Base-by-base conservation (phyloP, 1,140 invertebrate species). In the Atta cephalotes region DNA sequence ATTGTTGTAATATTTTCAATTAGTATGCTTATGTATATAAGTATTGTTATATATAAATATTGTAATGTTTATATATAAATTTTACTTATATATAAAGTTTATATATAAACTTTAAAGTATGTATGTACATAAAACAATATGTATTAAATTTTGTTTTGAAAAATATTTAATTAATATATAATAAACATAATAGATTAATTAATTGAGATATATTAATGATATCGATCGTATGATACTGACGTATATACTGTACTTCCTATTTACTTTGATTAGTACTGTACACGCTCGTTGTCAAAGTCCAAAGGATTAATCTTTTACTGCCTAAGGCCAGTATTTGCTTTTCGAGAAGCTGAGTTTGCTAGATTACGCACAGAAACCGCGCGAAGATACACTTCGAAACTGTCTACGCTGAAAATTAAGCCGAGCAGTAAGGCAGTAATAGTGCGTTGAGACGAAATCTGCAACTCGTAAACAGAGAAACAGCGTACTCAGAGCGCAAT, bases 301-400 rank as follows among this genome's bases (percentile, higher is more conserved):
- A 79, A 84, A 82, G 85, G 85, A 89, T 89, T 89, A 89, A 90
- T 87, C 85, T 90, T 90, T 89, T 72, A 79, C 89, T 68, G 71
- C 65, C 72, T n/a, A 79, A 86, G 58, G 58, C 78, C 60, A 45
- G 72, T 89, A 77, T 90, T 89, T 87, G 88, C 85, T 14, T 84
- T 74, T 63, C 65, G 89, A 79, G 65, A 72, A 78, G 88, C 85
- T 78, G 89, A 90, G 78, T 80, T 84, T 82, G 88, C 88, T 56
- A 79, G 85, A 89, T 90, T 89, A 86, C 88, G 66, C 72, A 77
- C 49, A 25, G 66, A 74, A 79, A 82, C 70, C 63, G 77, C 65
- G 66, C 60, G 77, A 60, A 65, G 78, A 72, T 89, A 78, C 88
- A 72, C 70, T 86, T 66, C 56, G 63, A 60, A 76, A 84, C 31